A percentile compares a stretch with the other conserved stretches of the same genome.
phyloP scores from a whole-genome alignment of 2,113 vertebrate genomes.

The Carlito syrichta region DNA sequence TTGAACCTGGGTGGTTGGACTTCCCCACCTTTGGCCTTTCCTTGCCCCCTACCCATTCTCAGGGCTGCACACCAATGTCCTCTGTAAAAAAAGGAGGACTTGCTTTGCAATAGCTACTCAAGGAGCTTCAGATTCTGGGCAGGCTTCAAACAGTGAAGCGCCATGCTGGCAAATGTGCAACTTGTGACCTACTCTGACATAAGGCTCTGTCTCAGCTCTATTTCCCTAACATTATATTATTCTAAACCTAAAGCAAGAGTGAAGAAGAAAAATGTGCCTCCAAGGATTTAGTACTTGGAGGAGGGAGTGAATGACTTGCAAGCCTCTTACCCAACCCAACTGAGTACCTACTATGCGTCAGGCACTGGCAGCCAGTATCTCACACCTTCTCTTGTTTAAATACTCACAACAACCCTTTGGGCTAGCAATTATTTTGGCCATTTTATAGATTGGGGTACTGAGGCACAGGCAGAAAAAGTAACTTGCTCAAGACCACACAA shows the following conservation, averaged over 20 bases:
- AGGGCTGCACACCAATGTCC: not conserved
- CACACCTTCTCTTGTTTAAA: not conserved
- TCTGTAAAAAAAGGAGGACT: not conserved
- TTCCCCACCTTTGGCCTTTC: not conserved
- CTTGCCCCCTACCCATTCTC: not conserved
- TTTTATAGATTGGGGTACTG: not conserved
- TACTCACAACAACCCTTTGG: not conserved
- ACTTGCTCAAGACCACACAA: not conserved
- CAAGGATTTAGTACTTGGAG: not conserved
- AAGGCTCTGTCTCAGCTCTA: not conserved
- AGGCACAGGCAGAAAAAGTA: not conserved
- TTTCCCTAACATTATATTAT: constrained; percentile 5
- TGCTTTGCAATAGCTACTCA: not conserved
- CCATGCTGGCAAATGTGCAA: not conserved
- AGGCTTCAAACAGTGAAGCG: not conserved
- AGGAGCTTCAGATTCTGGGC: not conserved
- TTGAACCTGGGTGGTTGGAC: not conserved
- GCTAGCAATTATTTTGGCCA: not conserved
- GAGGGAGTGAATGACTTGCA: not conserved
- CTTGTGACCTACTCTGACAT: not conserved
- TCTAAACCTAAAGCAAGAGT: not conserved
- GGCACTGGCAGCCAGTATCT: not conserved
- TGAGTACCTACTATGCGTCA: not conserved
- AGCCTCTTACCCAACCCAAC: not conserved
- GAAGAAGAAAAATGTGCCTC: not conserved